These are phyloP conservation scores for Saxicola maurus DNA, from an alignment of 2,797 vertebrate genomes.

Conservation along the genomic window DNA sequence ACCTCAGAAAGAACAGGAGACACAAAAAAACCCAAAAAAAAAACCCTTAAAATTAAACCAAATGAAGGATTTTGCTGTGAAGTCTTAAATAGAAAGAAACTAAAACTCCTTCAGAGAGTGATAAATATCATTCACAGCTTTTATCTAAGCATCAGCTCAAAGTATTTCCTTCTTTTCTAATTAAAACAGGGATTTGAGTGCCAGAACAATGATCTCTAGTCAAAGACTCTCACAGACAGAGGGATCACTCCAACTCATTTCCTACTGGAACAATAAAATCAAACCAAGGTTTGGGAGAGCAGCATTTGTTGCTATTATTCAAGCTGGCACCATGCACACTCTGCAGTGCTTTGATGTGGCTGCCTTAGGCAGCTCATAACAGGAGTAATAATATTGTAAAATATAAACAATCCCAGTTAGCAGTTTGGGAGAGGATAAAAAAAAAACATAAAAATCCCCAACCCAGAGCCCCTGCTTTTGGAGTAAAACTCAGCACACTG, in stretches of 20 bases:
- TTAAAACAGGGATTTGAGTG: conserved; percentile 58
- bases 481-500: neutral
- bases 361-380: conserved; percentile 66
- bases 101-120: conserved; percentile 19
- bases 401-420: conserved; percentile 58
- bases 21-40: neutral
- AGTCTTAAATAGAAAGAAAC: conserved; percentile 8
- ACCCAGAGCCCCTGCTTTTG: neutral
- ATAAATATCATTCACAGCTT: conserved; percentile 49
- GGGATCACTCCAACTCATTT: conserved; percentile 64
- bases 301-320: conserved; percentile 50
- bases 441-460: neutral
- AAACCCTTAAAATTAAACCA: neutral
- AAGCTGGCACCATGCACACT: neutral
- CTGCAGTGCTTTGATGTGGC: conserved; percentile 64
- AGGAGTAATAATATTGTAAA: conserved; percentile 57
- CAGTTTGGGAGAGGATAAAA: conserved; percentile 18
- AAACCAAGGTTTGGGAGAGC: conserved; percentile 52
- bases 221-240: conserved; percentile 37
- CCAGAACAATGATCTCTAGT: conserved; percentile 56
- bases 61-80: neutral
- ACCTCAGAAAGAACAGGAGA: neutral
- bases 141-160: conserved; percentile 54
- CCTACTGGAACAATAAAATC: conserved; percentile 66
- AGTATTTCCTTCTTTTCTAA: conserved; percentile 63